Evolutionary conservation across 2,113 vertebrate species (phyloP).

Genomic region (Oryzias woworae): DNA sequence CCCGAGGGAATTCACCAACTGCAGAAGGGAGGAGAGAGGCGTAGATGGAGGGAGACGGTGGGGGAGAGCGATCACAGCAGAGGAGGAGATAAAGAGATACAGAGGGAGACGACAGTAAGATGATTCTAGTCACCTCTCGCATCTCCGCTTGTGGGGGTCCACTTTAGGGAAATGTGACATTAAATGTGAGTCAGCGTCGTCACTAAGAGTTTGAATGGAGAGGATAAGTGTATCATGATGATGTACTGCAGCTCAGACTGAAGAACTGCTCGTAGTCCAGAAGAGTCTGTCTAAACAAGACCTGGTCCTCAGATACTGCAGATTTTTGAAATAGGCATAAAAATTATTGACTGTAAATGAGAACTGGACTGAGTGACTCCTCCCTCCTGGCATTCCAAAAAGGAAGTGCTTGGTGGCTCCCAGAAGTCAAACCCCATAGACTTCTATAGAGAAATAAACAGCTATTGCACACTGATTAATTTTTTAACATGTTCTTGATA

Average conservation of each 20-base stretch:
- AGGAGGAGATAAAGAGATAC: constrained; percentile 41
- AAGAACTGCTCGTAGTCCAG: constrained; percentile 12
- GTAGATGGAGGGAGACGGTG: constrained; percentile 16
- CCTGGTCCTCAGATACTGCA: background rate
- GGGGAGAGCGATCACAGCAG: constrained; percentile 23
- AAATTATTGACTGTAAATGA: too few relatives aligned
- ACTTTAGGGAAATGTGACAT: constrained; percentile 58
- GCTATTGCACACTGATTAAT: too few relatives aligned
- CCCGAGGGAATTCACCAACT: constrained; percentile 69
- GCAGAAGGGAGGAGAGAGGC: constrained; percentile 49
- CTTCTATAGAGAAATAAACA: too few relatives aligned
- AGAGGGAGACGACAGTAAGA: constrained; percentile 29
- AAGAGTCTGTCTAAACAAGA: background rate
- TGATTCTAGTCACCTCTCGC: constrained; percentile 45
- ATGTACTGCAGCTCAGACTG: constrained; percentile 38
- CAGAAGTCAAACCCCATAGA: too few relatives aligned
- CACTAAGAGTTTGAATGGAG: constrained; percentile 51
- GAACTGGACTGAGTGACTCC: too few relatives aligned
- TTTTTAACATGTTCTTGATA: too few relatives aligned
- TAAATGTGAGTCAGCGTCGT: constrained; percentile 56
- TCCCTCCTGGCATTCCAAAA: too few relatives aligned
- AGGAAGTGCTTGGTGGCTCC: too few relatives aligned
- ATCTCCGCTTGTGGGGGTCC: constrained; percentile 41
- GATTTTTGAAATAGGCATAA: background rate
- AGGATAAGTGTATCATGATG: constrained; percentile 47